A percentile compares a stretch with the other conserved stretches of the same genome.
phyloP scores from a whole-genome alignment of 1,140 invertebrate genomes.

The Thaumatotibia leucotreta region DNA sequence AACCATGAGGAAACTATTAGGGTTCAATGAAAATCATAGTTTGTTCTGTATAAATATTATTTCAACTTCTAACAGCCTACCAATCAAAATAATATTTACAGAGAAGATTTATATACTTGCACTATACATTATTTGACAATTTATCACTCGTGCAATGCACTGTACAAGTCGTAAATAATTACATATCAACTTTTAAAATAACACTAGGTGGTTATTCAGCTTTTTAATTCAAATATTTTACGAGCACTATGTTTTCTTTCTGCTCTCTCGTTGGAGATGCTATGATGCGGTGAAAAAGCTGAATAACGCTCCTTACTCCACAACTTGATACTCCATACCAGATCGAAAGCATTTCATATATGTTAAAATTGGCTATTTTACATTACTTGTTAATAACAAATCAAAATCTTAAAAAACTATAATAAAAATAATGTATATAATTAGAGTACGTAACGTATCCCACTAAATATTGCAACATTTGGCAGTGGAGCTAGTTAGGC shows the following conservation, averaged over 20 bases:
- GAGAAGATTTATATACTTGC: slow-evolving; percentile 47
- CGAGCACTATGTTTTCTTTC: background rate
- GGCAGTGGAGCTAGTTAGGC: slow-evolving; percentile 24
- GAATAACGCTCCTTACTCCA: slow-evolving; percentile 36
- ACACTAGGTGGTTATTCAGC: slow-evolving; percentile 5
- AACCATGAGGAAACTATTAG: no score
- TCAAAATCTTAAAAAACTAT: slow-evolving; percentile 18
- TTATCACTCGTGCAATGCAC: slow-evolving; percentile 24
- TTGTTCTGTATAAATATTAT: slow-evolving; percentile 71
- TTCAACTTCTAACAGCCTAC: slow-evolving; percentile 50
- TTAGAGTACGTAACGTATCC: slow-evolving; percentile 23
- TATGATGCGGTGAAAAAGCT: background rate
- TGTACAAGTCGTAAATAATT: slow-evolving; percentile 28
- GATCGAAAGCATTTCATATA: background rate
- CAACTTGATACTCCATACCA: slow-evolving; percentile 37
- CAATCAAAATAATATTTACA: slow-evolving; percentile 71
- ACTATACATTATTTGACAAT: slow-evolving; percentile 26
- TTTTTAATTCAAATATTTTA: background rate
- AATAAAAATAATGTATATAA: slow-evolving; percentile 36
- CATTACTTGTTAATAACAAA: slow-evolving; percentile 14
- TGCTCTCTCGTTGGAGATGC: no score
- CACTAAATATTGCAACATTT: slow-evolving; percentile 32
- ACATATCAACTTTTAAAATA: slow-evolving; percentile 38
- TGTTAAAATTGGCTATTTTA: slow-evolving; percentile 9
- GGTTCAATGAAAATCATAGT: slow-evolving; percentile 41